phyloP scores from a whole-genome alignment of 2,797 vertebrate species.

The Sorex maritimensis region DNA sequence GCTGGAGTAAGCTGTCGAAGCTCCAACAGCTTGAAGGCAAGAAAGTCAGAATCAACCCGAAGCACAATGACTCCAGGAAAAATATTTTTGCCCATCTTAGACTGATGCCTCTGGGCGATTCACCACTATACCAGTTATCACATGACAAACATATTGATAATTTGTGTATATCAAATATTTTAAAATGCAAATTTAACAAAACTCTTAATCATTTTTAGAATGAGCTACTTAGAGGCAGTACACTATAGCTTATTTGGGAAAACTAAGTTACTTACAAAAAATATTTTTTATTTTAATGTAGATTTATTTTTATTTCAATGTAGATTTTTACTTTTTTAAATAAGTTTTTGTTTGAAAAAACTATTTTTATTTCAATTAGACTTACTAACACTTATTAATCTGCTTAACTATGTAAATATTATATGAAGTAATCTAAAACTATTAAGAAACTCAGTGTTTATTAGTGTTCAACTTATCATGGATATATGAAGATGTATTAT shows the following conservation, averaged over 20 bases:
- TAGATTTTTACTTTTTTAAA: too few species aligned
- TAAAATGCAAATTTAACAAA: slow-evolving; percentile 8
- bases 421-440: too few species aligned
- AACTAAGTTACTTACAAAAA: background rate
- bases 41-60: background rate
- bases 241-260: background rate
- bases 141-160: background rate
- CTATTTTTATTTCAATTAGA: background rate
- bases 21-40: background rate
- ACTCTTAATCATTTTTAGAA: background rate
- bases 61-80: background rate
- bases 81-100: background rate
- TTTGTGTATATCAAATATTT: background rate
- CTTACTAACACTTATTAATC: background rate
- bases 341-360: background rate
- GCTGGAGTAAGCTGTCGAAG: background rate
- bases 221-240: background rate
- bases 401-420: background rate
- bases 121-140: background rate
- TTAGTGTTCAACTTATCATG: background rate
- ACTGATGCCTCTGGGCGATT: background rate
- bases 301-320: too few species aligned
- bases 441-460: background rate
- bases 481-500: background rate
- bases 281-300: background rate